These are phyloP conservation scores for Pedionomus torquatus DNA, from an alignment of 2,113 vertebrate species.

Conservation along the genomic window DNA sequence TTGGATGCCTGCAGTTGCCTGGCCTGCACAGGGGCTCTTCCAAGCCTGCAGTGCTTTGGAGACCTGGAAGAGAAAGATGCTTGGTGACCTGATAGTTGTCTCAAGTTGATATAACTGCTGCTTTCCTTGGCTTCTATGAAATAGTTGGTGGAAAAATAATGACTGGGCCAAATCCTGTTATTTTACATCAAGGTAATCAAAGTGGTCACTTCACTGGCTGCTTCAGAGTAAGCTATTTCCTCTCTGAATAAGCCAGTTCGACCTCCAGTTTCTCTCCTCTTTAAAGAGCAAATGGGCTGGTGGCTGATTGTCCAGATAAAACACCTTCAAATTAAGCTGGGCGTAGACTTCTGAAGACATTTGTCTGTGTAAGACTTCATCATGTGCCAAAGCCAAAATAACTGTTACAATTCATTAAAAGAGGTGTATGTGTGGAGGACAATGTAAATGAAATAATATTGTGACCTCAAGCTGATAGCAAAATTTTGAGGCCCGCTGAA, in stretches of 20 bases:
- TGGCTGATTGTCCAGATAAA: conserved; percentile 16
- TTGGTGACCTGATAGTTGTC: not conserved
- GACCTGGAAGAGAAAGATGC: not conserved
- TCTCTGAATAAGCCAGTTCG: not conserved
- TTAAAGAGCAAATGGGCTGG: not conserved
- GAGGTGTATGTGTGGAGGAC: not conserved
- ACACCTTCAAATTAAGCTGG: not conserved
- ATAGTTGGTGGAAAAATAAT: conserved; percentile 24
- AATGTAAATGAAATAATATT: not conserved
- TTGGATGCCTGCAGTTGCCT: not conserved
- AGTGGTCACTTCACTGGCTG: conserved; percentile 30
- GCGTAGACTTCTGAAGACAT: not conserved
- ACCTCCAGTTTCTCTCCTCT: not conserved
- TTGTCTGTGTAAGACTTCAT: not conserved
- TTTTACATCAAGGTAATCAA: conserved; percentile 15
- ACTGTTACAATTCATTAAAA: not conserved
- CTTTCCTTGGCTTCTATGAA: conserved; percentile 19
- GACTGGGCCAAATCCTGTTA: not conserved
- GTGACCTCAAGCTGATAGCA: not conserved
- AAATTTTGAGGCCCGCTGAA: not conserved
- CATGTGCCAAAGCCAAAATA: not conserved
- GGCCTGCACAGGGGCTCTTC: not conserved
- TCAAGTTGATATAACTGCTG: not conserved
- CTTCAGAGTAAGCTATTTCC: conserved; percentile 6
- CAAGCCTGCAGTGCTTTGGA: not conserved